These are phyloP conservation scores for Gymnodraco acuticeps DNA, from an alignment of 2,797 vertebrate genomes.

Conservation along the genomic window DNA sequence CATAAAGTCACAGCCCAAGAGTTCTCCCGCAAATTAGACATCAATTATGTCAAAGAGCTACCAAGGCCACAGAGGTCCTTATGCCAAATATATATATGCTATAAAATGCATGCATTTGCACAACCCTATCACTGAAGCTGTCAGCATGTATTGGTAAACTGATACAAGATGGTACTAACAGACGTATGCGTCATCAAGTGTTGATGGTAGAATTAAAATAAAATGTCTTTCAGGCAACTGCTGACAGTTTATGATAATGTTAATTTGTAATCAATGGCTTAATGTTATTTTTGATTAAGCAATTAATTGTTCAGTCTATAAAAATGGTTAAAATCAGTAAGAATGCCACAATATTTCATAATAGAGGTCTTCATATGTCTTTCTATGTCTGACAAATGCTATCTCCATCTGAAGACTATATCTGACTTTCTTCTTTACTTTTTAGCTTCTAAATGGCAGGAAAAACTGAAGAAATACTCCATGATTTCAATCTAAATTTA, in stretches of 20 bases:
- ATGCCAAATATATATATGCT: background rate
- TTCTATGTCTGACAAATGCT: too few species aligned
- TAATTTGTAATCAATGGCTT: background rate
- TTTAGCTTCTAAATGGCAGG: background rate
- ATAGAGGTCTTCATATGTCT: too few species aligned
- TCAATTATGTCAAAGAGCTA: constrained; percentile 41
- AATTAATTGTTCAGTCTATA: background rate
- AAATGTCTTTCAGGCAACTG: background rate
- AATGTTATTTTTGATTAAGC: background rate
- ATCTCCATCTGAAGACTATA: background rate
- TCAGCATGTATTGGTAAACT: constrained; percentile 2
- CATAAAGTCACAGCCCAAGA: constrained; percentile 56
- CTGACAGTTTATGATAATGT: background rate
- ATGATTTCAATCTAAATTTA: background rate
- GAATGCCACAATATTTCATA: too few species aligned
- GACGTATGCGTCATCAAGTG: background rate
- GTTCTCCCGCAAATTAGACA: constrained; percentile 41
- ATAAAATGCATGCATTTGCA: constrained; percentile 3
- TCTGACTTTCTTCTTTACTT: background rate
- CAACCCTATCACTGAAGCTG: background rate
- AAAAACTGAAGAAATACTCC: background rate
- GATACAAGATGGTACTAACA: background rate
- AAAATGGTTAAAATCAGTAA: too few species aligned
- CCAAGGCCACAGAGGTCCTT: background rate
- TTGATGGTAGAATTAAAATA: background rate